Base-by-base conservation (phyloP, 2,113 vertebrate genomes). In the Romanogobio albipinnatus region DNA sequence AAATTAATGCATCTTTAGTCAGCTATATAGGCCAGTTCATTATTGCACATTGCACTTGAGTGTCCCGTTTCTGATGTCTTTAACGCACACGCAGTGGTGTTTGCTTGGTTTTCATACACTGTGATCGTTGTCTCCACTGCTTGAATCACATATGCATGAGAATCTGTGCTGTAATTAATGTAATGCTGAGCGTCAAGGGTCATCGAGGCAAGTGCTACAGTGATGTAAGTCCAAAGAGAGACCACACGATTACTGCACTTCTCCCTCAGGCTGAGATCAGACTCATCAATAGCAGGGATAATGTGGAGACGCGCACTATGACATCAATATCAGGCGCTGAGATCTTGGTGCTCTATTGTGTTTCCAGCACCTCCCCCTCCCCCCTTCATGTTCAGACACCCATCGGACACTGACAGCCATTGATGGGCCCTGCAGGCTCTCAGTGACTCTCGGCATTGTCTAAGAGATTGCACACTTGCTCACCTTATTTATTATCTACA, bases 181-280 rank as follows among this genome's bases (percentile, higher is more conserved):
- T 19, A 19, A 39, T n/a, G 33, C 49, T 17, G 11, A 56, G 36
- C 24, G 26, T 22, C 47, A 33, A 39, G 61, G 47, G 64, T 82
- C 64, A 71, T 3, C 10, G 15, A 71, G 47, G 29, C 10, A 71
- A 82, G 45, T 68, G 33, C 49, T 24, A 24, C 22, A 11, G 19
- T 82, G 49, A 82, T 71, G 49, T 24, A 39, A 58, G 47, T 39
- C 9, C 0, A 80, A 70, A 59, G 53, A 45, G 19, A 59, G 49
- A 81, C 36, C 22, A 68, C 75, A 84, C 26, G 45, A 33, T 84
- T 87, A 91, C 88, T 89, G 45, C 76, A 53, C 74, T 90, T 93
- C 92, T 89, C 15, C 89, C 86, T 13, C 88, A 43, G 87, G 84
- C 87, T 94, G 88, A 94, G 92, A 86, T 92, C 80, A 89, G 93